These are phyloP conservation scores for Campylomormyrus tamandua DNA, from an alignment of 2,113 vertebrate genomes.

Conservation along the genomic window DNA sequence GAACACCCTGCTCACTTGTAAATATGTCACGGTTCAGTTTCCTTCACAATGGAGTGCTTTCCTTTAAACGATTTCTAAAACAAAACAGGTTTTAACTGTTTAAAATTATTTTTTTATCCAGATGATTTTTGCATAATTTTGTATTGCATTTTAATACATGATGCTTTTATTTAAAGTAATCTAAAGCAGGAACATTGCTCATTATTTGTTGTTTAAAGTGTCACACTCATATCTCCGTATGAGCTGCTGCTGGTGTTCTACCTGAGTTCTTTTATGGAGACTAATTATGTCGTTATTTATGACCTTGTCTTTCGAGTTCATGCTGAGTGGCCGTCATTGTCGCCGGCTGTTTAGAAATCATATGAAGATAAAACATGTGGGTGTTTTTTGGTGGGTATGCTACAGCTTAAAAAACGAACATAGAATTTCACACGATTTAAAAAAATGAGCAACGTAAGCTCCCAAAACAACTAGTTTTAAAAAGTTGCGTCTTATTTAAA, in stretches of 20 bases:
- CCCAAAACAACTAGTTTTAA: background rate
- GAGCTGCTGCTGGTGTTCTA: background rate
- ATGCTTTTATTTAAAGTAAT: conserved; percentile 48
- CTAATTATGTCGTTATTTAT: conserved; percentile 14
- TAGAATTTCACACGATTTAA: background rate
- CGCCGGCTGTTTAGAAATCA: background rate
- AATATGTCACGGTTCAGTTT: conserved; percentile 50
- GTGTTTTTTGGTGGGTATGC: no score
- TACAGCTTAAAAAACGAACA: background rate
- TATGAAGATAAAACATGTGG: background rate
- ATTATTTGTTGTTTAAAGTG: conserved; percentile 33
- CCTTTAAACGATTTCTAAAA: conserved; percentile 44
- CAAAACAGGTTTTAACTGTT: conserved; percentile 41
- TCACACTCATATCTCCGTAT: conserved; percentile 17
- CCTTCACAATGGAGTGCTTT: conserved; percentile 62
- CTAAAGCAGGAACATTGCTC: conserved; percentile 36
- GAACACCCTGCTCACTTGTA: conserved; percentile 68
- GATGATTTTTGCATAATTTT: conserved; percentile 38
- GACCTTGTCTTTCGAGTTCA: conserved; percentile 13
- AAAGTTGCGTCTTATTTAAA: background rate
- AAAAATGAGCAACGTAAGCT: background rate
- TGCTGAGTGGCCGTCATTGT: conserved; percentile 14
- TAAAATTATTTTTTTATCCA: conserved; percentile 37
- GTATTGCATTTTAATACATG: conserved; percentile 46
- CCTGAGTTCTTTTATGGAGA: background rate